Evolutionary conservation across 2,888 invertebrate genomes (phyloP), one percentile per base, ranked within the genome.

Genomic region (Conomelus anceps): DNA sequence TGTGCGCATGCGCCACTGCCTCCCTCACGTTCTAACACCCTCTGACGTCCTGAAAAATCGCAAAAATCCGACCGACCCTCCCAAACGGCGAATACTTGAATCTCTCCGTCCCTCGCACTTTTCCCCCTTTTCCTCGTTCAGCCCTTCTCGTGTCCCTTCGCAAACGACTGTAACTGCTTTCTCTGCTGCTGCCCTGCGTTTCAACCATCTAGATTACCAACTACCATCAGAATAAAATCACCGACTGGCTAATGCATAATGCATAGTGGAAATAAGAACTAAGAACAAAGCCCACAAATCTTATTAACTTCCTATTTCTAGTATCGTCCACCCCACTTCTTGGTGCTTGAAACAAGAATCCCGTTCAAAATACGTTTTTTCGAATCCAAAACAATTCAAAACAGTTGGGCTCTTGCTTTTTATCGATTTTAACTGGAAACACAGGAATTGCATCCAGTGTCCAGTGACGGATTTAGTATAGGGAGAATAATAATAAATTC

Each of bases 1-100:
- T 84, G 84, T 84, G 63, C 87, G 90, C 85, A 87, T 87, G 89
- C 90, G 88, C 89, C 89, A 89, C 89, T 89, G 41, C 85, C 29
- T 24, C 84, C 86, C 86, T 87, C 34, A 13, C 22, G 3, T 22
- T n/a, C n/a, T n/a, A n/a, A n/a, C 13, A 23, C 88, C 87, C 90
- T 26, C 88, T 89, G 88, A 29, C 87, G 85, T 23, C 22, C 84
- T 85, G 89, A 90, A 90, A 90, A 89, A 90, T 88, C 86, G 86
- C 86, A 86, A 86, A 86, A 86, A 86, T 86, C 86, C 86, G 29
- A 86, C 86, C 86, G 29, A 86, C 86, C 86, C 86, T 86, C 29
- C 84, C 22, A 20, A 84, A n/a, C n/a, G 22, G 22, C 84, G 23
- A 26, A 86, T 29, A 24, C 86, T 23, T 23, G 11, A 22, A 86